A percentile compares a stretch with the other conserved stretches of the same genome.
These are phyloP conservation scores for Scolanthus callimorphus DNA, from an alignment of 92 coral and sea anemone genomes.

Conservation along the genomic window DNA sequence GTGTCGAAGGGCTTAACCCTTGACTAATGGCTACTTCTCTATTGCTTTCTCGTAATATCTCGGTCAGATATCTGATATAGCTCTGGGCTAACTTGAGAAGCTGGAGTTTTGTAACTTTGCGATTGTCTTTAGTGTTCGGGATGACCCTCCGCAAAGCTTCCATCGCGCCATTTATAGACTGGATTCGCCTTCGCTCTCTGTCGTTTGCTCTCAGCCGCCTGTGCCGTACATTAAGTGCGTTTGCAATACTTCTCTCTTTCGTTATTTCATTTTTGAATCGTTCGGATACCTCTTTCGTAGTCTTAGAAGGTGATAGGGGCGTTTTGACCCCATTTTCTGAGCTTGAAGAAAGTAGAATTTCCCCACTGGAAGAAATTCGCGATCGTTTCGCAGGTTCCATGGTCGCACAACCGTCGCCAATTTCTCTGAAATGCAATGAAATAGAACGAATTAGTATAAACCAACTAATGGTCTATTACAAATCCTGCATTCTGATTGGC, in stretches of 20 bases:
- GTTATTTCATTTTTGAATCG: background rate
- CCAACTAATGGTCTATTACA: too few species aligned
- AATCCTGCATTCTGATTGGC: too few species aligned
- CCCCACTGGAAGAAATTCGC: too few species aligned
- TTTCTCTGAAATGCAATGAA: too few species aligned
- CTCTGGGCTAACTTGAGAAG: slow-evolving; percentile 81
- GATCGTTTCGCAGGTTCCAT: too few species aligned
- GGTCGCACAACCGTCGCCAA: too few species aligned
- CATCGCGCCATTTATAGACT: slow-evolving; percentile 89
- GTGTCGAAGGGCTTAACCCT: background rate
- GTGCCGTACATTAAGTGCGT: slow-evolving; percentile 44
- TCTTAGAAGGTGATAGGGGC: too few species aligned
- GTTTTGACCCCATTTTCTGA: too few species aligned
- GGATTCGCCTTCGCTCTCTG: slow-evolving; percentile 83
- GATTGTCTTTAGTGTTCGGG: slow-evolving; percentile 77
- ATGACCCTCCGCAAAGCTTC: slow-evolving; percentile 83
- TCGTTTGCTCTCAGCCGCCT: slow-evolving; percentile 88
- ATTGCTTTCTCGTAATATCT: slow-evolving; percentile 33
- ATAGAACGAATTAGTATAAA: too few species aligned
- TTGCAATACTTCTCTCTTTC: slow-evolving; percentile 4
- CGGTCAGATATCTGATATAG: slow-evolving; percentile 73
- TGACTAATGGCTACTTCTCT: background rate
- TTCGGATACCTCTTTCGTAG: too few species aligned
- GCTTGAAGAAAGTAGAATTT: too few species aligned
- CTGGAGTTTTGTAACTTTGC: slow-evolving; percentile 87